Base-by-base conservation (phyloP, 2,888 invertebrate species). In the Noctuana brunneofusca region DNA sequence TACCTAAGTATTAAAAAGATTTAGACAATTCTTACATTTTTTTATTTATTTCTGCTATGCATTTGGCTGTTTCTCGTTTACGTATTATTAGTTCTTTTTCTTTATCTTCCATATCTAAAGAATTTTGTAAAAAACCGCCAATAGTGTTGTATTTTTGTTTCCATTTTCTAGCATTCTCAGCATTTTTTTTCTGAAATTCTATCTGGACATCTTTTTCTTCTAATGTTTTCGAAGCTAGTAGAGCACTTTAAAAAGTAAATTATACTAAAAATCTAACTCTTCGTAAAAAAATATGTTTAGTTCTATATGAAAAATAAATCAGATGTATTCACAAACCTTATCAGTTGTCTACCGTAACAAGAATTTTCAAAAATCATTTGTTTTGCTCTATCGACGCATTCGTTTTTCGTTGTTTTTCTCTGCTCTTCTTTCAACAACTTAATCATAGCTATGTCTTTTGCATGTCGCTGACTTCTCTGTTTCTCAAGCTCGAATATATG, bases 181-280 rank as follows among this genome's bases (percentile, higher is more conserved):
- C 69, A 35, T 80, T 38, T 70, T 80, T 58, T 43, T 76, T 78
- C 22, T 72, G 64, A 58, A 84, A 83, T 63, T 77, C 49, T 11
- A 86, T 71, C 75, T 86, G 86, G 0, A 66, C 66, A 3, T 84
- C 76, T 68, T 82, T 74, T 69, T 81, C 83, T 74, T 85, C 84
- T 27, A 79, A 60, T 18, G 69, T 65, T 70, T 80, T 85, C 1
- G 86, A 85, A 73, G 80, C 78, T 1, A 68, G 58, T 11, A 85
- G 68, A 8, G 85, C 84, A 65, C 87, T 86, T 65, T 14, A 62
- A 14, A 63, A 43, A 18, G 16, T 43, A 32, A 41, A 3, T 12
- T 11, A 35, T 9, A 8, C 8, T 27, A 35, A 35, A 12, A 11
- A 35, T 1, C 3, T 9, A 35, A 9, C 8, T 1, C 27, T 8